These are phyloP conservation scores for Polyploca ridens DNA, from an alignment of 2,888 invertebrate genomes.

Conservation along the genomic window DNA sequence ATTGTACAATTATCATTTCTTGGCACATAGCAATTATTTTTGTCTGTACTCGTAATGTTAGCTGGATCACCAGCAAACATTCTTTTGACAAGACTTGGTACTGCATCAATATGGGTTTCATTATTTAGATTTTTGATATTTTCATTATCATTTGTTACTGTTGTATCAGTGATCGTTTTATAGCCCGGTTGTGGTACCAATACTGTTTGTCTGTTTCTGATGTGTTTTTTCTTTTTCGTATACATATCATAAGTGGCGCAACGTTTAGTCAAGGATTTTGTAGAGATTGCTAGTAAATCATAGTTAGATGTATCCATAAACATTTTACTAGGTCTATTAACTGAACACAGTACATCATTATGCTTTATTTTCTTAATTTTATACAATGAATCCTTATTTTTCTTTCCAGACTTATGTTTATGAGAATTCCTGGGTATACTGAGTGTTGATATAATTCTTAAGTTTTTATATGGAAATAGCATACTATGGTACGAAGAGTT, in stretches of 20 bases:
- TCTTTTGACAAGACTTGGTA: conserved; percentile 54
- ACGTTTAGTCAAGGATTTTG: conserved; percentile 52
- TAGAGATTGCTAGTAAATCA: conserved; percentile 58
- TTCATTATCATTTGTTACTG: conserved; percentile 17
- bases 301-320: conserved; percentile 44
- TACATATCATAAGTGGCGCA: conserved; percentile 42
- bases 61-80: conserved; percentile 47
- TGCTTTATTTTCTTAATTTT: conserved; percentile 38
- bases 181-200: conserved; percentile 42
- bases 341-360: conserved; percentile 41
- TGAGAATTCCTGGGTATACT: conserved; percentile 65
- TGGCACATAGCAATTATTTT: conserved; percentile 21
- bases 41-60: conserved; percentile 37
- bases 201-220: conserved; percentile 33
- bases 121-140: conserved; percentile 16
- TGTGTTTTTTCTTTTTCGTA: conserved; percentile 26
- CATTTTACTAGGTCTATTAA: conserved; percentile 38
- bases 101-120: conserved; percentile 28
- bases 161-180: conserved; percentile 38
- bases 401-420: conserved; percentile 27
- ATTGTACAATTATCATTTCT: conserved; percentile 45
- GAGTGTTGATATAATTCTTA: conserved; percentile 65
- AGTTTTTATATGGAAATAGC: conserved; percentile 51
- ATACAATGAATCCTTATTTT: conserved; percentile 28
- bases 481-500: conserved; percentile 46